Evolutionary conservation across 2,888 invertebrate genomes (phyloP).

Genomic region (Andrena flavipes): DNA sequence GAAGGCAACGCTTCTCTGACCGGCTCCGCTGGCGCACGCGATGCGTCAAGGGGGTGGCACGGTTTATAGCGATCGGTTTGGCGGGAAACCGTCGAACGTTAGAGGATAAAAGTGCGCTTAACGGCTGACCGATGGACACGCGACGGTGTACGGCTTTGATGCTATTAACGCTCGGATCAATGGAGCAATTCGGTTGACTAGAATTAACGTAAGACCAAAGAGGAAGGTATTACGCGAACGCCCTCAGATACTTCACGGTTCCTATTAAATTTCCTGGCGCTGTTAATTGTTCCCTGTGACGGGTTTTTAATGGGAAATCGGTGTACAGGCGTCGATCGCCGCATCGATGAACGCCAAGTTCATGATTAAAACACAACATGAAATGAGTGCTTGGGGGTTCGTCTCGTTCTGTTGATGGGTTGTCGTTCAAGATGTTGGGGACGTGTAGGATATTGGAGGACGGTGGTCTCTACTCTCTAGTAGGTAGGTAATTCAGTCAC

Average conservation of each 20-base stretch:
- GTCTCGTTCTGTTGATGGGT: neutral
- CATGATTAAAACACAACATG: slow-evolving; percentile 5
- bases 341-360: neutral
- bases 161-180: slow-evolving; percentile 44
- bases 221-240: neutral
- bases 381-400: neutral
- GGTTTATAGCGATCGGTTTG: slow-evolving; percentile 57
- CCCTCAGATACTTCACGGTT: neutral
- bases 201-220: slow-evolving; percentile 27
- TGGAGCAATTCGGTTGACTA: slow-evolving; percentile 25
- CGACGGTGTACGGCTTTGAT: slow-evolving; percentile 39
- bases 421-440: slow-evolving; percentile 1
- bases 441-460: neutral
- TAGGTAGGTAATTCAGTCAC: too few relatives aligned
- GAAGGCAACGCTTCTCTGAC: slow-evolving; percentile 64
- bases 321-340: neutral
- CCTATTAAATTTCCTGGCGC: slow-evolving; percentile 9
- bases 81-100: slow-evolving; percentile 58
- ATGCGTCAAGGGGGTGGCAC: slow-evolving; percentile 61
- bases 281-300: slow-evolving; percentile 12
- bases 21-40: slow-evolving; percentile 63
- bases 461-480: too few relatives aligned
- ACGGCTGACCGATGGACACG: slow-evolving; percentile 53
- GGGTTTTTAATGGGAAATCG: slow-evolving; percentile 25
- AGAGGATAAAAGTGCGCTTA: slow-evolving; percentile 44